Evolutionary conservation across 1,140 invertebrate genomes (phyloP), one percentile per base, ranked within the genome.

Genomic region (Cotesia vestalis): DNA sequence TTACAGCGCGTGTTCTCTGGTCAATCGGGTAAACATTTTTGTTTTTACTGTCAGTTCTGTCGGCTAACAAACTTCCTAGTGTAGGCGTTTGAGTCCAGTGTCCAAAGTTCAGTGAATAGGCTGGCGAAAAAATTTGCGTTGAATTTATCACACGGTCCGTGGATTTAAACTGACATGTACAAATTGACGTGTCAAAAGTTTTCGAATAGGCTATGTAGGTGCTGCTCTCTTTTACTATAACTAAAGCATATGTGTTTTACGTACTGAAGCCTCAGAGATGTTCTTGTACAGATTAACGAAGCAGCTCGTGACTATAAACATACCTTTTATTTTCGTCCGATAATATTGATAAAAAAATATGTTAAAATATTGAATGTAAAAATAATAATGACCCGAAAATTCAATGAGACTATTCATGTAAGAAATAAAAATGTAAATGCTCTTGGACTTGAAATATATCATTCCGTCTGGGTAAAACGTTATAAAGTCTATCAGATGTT

Each of bases 101-200:
- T 14, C 9, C 53, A 14, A n/a, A 55, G 53, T 55, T 3, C 53
- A 20, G 12, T n/a, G 46, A 55, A 55, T 55, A 55, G 17, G 3
- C 2, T n/a, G 12, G n/a, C n/a, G 17, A 17, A 55, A 55, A 55
- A 55, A 14, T 55, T 55, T n/a, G 53, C 53, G 74, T 46, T 46
- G 40, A 46, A 6, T 46, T 9, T 46, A 46, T 46, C 40, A 70
- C 46, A 64, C 51, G 66, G 76, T 73, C 71, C 75, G 76, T 78
- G 71, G 77, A 79, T 79, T 76, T 76, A 68, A 69, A 76, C 76
- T 78, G 75, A 80, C 78, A 78, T 74, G 75, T 74, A 82, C 78
- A 80, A 80, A 82, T 80, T 78, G 78, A 73, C 77, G 78, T 78
- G 77, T 82, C 79, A 75, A 77, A 73, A 74, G 69, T 46, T 69